Evolutionary conservation across 2,113 vertebrate species (phyloP), one percentile per base, ranked within the genome.

Genomic region (Poecilia latipinna): DNA sequence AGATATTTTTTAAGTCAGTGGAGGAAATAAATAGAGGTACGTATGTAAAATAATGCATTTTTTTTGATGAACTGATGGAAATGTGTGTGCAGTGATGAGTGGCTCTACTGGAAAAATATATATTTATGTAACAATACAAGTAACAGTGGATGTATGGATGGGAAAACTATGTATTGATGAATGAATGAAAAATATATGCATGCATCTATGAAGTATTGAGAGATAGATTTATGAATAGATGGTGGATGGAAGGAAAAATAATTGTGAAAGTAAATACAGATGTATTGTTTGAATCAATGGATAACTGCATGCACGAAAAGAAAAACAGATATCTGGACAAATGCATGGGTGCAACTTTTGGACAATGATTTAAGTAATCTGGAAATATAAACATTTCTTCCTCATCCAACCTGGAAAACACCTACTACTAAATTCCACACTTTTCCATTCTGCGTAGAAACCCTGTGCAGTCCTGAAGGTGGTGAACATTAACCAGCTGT

Each of bases 401-500:
- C 6, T 24, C 24, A 57, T 57, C 8, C 22, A 57, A 57, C 51
- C 19, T 57, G 19, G 8, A 57, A 57, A 57, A 57, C 8, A n/a
- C 22, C 24, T 3, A 37, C 10, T 10, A 7, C 48, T 51, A 22
- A 22, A 51, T 51, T 51, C 17, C 48, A 17, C 4, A 57, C 51
- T 57, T 57, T 57, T n/a, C 51, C 24, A 57, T 6, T 8, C 22
- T 24, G 51, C 51, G 51, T n/a, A 57, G 51, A 24, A 57, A n/a
- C 32, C 29, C 1, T 42, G 31, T 12, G 10, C 75, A 74, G 51
- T 22, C 67, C 35, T 26, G 26, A 74, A 71, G 37, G 72, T 44
- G 24, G 12, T 15, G 61, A 57, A 80, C 73, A 79, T 72, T 39
- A 74, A 75, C 54, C 69, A 77, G 68, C 68, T 77, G 68, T 61